Base-by-base conservation (phyloP, 2,797 vertebrate species). In the Anas bahamensis region DNA sequence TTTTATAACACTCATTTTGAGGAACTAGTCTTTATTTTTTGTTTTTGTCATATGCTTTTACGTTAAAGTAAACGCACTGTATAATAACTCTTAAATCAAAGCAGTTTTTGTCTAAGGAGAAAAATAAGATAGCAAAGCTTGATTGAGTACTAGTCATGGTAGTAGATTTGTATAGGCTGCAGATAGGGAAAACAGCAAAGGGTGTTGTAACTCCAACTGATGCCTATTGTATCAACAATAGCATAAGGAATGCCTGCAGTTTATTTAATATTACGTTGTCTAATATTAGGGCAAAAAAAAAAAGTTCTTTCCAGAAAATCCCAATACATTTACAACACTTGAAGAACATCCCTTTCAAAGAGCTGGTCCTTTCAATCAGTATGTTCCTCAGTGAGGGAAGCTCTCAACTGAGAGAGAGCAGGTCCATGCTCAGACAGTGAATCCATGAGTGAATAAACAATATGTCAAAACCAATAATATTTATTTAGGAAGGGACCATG, bases 1-100 rank as follows among this genome's bases (percentile, higher is more conserved):
- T 93, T 94, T 95, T 84, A 64, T 84, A 94, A 84, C 57, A 74
- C 48, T 56, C 73, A 66, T 90, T 69, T 83, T 74, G 55, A 89
- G 60, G 13, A 86, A 37, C 50, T 76, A 53, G n/a, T 74, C 46
- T 73, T 72, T 52, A n/a, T 17, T 80, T 92, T 69, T 22, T 18
- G 8, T 52, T 85, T 77, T 90, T 85, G 70, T 89, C 31, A n/a
- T 33, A 42, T 33, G 46, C 17, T 4, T 74, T 77, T n/a, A 31
- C 1, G 2, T 75, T 81, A 78, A 89, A 80, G n/a, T 28, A 78
- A 86, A 73, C 13, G 82, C 14, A 28, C 3, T 66, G 46, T 59
- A 42, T 19, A 65, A 35, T 28, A 65, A 60, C 19, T 44, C 35
- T 72, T 44, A 55, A 78, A 22, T 75, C 78, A 70, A 85, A 93